Evolutionary conservation across 2,888 invertebrate genomes (phyloP).

Genomic region (Drosophila longiperda): DNA sequence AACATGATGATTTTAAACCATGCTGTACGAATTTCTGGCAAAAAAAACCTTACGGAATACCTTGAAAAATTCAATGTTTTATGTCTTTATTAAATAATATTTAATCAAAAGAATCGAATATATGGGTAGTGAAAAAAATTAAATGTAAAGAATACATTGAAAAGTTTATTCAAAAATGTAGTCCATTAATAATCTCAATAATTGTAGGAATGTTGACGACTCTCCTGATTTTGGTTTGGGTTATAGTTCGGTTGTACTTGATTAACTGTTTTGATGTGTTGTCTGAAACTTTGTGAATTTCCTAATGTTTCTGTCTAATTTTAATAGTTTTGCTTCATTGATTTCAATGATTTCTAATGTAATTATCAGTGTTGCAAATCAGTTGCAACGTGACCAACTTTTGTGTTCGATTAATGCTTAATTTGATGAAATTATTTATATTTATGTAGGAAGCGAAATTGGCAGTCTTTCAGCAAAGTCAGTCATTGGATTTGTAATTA

Average conservation of each 20-base stretch:
- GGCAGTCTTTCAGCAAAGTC: background rate
- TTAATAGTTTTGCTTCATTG: background rate
- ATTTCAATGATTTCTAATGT: background rate
- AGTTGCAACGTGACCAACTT: background rate
- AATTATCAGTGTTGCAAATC: background rate
- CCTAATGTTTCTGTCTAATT: background rate
- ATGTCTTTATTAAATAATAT: background rate
- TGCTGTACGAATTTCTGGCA: no score
- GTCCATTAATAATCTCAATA: background rate
- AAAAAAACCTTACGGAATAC: no score
- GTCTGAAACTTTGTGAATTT: background rate
- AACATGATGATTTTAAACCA: no score
- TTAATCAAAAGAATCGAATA: background rate
- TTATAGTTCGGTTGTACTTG: no score
- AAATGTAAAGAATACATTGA: background rate
- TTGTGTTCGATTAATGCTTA: background rate
- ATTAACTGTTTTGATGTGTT: background rate
- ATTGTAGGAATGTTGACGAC: background rate
- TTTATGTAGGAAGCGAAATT: background rate
- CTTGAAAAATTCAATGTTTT: background rate
- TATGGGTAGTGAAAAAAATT: background rate
- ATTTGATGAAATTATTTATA: background rate
- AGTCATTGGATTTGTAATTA: background rate
- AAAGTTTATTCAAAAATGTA: background rate
- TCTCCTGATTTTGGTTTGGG: background rate